These are phyloP conservation scores for Polyploca ridens DNA, from an alignment of 2,888 invertebrate genomes.

Conservation along the genomic window DNA sequence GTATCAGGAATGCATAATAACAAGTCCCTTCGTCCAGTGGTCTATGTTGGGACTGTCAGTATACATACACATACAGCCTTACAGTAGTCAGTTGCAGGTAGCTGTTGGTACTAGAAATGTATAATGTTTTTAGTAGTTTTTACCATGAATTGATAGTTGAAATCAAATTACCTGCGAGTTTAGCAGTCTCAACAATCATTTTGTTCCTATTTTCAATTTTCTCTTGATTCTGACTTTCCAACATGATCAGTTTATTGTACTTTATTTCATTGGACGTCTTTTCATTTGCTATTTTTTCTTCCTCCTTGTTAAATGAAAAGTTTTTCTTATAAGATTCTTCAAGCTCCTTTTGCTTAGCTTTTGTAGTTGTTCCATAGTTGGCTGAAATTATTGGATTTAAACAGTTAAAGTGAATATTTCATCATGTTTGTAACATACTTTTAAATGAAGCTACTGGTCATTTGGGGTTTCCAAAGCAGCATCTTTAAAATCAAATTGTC, in stretches of 20 bases:
- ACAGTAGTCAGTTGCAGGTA: no score
- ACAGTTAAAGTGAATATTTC: background rate
- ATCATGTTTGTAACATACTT: background rate
- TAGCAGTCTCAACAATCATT: constrained; percentile 68
- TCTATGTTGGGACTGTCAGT: no score
- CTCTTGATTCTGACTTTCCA: constrained; percentile 79
- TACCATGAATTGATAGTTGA: no score
- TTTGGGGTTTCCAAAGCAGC: no score
- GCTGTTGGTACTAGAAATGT: no score
- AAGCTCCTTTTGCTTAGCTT: constrained; percentile 70
- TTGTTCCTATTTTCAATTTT: constrained; percentile 71
- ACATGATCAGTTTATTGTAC: constrained; percentile 67
- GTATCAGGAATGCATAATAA: no score
- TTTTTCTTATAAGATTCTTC: constrained; percentile 71
- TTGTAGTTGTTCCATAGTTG: constrained; percentile 65
- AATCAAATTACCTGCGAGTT: constrained; percentile 59
- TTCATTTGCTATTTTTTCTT: constrained; percentile 74
- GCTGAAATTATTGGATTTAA: constrained; percentile 42
- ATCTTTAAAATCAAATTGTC: no score
- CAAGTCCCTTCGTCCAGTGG: no score
- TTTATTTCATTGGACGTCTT: constrained; percentile 73
- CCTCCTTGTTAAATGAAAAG: constrained; percentile 69
- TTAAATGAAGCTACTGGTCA: no score
- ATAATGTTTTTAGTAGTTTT: no score
- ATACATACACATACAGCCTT: no score